Evolutionary conservation across 1,140 invertebrate species (phyloP).

Genomic region (Drosophila insularis): DNA sequence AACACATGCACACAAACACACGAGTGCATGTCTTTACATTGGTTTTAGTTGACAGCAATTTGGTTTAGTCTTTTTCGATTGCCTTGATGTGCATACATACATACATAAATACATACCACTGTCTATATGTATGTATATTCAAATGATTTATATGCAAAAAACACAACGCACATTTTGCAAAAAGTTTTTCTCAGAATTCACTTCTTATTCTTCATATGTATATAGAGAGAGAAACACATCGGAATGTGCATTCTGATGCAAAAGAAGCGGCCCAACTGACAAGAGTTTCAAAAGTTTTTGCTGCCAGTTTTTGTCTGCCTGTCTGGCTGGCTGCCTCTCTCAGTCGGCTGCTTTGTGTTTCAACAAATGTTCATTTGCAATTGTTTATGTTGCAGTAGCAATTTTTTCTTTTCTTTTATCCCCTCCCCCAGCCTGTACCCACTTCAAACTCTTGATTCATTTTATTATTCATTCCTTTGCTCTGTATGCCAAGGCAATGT

Average conservation of each 20-base stretch:
- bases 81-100: constrained; percentile 18
- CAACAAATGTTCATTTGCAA: constrained; percentile 62
- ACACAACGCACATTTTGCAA: constrained; percentile 53
- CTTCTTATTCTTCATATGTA: constrained; percentile 31
- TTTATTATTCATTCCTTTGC: constrained; percentile 43
- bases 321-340: neutral
- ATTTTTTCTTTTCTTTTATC: constrained; percentile 21
- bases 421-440: neutral
- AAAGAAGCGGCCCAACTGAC: constrained; percentile 53
- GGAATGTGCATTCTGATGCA: constrained; percentile 48
- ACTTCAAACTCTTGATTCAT: neutral
- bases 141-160: constrained; percentile 58
- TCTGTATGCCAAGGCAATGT: constrained; percentile 39
- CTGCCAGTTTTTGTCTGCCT: constrained; percentile 22
- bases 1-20: neutral
- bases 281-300: constrained; percentile 40
- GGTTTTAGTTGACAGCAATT: constrained; percentile 48
- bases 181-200: constrained; percentile 47
- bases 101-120: constrained; percentile 47
- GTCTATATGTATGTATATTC: constrained; percentile 17
- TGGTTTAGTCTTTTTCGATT: constrained; percentile 23
- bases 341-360: constrained; percentile 39
- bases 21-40: constrained; percentile 5
- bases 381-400: constrained; percentile 65
- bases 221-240: constrained; percentile 39